These are phyloP conservation scores for Stichopus horrens DNA, from an alignment of 53 echinoderm and acorn worm genomes.

Conservation along the genomic window DNA sequence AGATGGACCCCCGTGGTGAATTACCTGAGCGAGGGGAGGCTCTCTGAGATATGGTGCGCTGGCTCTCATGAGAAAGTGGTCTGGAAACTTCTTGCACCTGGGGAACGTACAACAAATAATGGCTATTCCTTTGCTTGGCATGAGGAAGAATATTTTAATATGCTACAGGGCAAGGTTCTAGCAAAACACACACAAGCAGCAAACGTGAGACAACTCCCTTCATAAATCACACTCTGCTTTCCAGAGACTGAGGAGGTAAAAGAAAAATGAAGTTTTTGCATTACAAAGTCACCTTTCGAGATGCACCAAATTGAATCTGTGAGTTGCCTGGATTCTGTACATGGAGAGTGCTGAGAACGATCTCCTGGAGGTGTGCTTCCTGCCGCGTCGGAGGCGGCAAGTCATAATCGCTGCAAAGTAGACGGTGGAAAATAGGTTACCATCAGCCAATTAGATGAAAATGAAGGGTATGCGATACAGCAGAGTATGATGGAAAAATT, in stretches of 20 bases:
- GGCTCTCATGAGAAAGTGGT: conserved; percentile 5
- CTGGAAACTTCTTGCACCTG: conserved; percentile 35
- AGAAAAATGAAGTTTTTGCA: too few relatives aligned
- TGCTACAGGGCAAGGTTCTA: not conserved
- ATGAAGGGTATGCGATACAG: too few relatives aligned
- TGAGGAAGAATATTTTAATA: not conserved
- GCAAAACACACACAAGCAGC: not conserved
- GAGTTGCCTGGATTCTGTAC: conserved; percentile 38
- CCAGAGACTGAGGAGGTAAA: not conserved
- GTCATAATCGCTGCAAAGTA: conserved; percentile 7
- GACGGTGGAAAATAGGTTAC: not conserved
- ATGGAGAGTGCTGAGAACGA: conserved; percentile 28
- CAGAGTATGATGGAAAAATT: too few relatives aligned
- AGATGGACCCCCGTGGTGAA: conserved; percentile 26
- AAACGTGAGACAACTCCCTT: not conserved
- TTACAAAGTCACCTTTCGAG: conserved; percentile 2
- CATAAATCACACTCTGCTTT: not conserved
- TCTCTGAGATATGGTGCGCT: not conserved
- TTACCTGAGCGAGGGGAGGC: conserved; percentile 1
- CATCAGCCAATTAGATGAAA: not conserved
- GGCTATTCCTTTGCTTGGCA: not conserved
- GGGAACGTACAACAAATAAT: not conserved
- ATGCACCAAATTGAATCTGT: conserved; percentile 39
- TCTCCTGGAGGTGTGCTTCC: conserved; percentile 25
- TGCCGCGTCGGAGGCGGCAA: conserved; percentile 21